phyloP scores from a whole-genome alignment of 2,113 vertebrate species.

The Clupea harengus region DNA sequence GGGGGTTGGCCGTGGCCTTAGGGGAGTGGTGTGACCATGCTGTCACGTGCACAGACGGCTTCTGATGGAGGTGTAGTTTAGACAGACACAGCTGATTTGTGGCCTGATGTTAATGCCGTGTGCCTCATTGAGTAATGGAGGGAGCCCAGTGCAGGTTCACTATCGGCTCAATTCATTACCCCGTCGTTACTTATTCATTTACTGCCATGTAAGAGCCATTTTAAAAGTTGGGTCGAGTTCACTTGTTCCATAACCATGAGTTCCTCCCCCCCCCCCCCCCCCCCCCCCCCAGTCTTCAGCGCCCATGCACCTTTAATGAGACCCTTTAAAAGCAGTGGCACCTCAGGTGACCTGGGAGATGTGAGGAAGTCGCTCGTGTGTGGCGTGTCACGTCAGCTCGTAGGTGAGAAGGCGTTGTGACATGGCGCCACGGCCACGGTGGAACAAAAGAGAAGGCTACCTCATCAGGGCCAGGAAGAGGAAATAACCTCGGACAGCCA shows the following conservation, averaged over 20 bases:
- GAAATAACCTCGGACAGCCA: conserved; percentile 31
- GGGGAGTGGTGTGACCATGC: neutral
- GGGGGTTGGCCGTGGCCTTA: neutral
- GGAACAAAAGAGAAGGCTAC: conserved; percentile 26
- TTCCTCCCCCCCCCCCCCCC: neutral
- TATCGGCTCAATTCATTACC: neutral
- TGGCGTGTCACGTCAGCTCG: conserved; percentile 1
- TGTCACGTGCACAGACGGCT: neutral
- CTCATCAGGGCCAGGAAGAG: conserved; percentile 23
- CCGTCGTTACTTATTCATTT: conserved; percentile 12
- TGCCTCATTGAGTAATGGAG: neutral
- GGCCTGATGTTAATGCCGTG: neutral
- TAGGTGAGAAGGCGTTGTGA: conserved; percentile 30
- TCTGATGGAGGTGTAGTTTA: neutral
- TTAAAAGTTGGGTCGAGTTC: conserved; percentile 9
- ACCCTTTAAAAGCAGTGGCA: neutral
- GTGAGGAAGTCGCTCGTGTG: conserved; percentile 1
- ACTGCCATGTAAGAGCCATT: neutral
- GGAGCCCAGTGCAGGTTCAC: neutral
- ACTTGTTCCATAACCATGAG: conserved; percentile 5
- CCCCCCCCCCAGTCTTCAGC: neutral
- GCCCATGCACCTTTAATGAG: neutral
- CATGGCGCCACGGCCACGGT: conserved; percentile 18
- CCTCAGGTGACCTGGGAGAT: conserved; percentile 13
- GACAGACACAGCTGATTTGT: conserved; percentile 6